phyloP scores from a whole-genome alignment of 1,140 invertebrate genomes.

The Lordiphosa clarofinis region DNA sequence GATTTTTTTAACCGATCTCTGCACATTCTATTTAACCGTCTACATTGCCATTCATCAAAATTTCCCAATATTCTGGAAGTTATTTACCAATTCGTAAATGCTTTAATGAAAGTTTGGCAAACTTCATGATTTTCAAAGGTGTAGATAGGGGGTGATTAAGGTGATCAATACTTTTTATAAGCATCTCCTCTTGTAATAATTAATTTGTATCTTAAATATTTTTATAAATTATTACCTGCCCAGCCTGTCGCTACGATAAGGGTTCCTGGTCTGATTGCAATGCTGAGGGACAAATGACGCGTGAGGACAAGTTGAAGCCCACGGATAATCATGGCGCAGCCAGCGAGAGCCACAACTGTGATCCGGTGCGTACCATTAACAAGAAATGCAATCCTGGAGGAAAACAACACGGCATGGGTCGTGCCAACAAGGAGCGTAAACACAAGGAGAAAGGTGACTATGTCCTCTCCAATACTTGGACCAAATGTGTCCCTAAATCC shows the following conservation, averaged over 20 bases:
- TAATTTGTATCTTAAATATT: constrained; percentile 3
- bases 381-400: constrained; percentile 83
- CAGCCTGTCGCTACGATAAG: constrained; percentile 88
- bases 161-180: no score
- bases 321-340: constrained; percentile 81
- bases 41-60: no score
- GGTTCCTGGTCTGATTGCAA: constrained; percentile 91
- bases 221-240: not conserved
- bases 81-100: no score
- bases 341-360: constrained; percentile 80
- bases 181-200: not conserved
- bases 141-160: no score
- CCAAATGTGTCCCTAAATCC: no score
- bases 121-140: no score
- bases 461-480: no score
- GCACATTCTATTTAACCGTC: no score
- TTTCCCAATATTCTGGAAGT: no score
- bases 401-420: constrained; percentile 18
- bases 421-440: constrained; percentile 64
- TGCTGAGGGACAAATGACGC: constrained; percentile 82
- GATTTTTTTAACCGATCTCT: no score
- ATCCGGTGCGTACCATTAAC: constrained; percentile 82
- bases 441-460: constrained; percentile 69
- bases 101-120: no score
- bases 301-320: constrained; percentile 85